Conservation (phyloP, 1,140 invertebrate genomes). For the Ostrea denselamellosa region DNA sequence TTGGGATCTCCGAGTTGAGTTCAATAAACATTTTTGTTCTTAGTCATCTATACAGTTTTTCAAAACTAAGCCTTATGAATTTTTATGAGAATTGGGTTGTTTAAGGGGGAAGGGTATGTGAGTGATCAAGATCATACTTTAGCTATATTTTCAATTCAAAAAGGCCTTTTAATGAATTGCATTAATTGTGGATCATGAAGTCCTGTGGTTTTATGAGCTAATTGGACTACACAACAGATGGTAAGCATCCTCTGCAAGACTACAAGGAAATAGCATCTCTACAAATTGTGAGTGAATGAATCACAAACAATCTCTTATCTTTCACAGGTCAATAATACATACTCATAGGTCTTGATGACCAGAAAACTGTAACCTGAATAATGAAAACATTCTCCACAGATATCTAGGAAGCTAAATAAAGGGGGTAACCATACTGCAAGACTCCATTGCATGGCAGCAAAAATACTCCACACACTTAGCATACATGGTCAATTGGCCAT, state of each 20-base stretch:
- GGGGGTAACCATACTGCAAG: neutral
- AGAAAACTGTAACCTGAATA: neutral
- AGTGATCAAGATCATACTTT: too few species aligned
- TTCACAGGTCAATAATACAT: slow-evolving; percentile 18
- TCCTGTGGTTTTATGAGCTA: slow-evolving; percentile 14
- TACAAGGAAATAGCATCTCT: neutral
- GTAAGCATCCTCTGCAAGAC: neutral
- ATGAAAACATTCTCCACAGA: slow-evolving; percentile 19
- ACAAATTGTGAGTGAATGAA: slow-evolving; percentile 6
- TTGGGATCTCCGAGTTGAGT: neutral
- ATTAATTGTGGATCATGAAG: neutral
- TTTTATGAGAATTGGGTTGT: too few species aligned
- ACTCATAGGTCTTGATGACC: slow-evolving; percentile 1
- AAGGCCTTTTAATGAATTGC: neutral
- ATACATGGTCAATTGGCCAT: slow-evolving; percentile 25
- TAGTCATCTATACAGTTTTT: too few species aligned
- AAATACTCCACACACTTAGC: slow-evolving; percentile 3
- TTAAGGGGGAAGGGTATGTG: too few species aligned
- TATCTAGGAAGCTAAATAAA: neutral
- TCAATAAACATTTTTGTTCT: too few species aligned
- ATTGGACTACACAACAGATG: slow-evolving; percentile 20
- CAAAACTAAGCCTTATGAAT: too few species aligned
- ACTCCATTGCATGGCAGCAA: slow-evolving; percentile 10
- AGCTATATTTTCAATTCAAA: neutral
- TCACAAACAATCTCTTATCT: slow-evolving; percentile 14